Percentiles rank a stretch among this genome's conserved stretches.
Conservation (phyloP, 2,113 vertebrate species). For the Murina feae region DNA sequence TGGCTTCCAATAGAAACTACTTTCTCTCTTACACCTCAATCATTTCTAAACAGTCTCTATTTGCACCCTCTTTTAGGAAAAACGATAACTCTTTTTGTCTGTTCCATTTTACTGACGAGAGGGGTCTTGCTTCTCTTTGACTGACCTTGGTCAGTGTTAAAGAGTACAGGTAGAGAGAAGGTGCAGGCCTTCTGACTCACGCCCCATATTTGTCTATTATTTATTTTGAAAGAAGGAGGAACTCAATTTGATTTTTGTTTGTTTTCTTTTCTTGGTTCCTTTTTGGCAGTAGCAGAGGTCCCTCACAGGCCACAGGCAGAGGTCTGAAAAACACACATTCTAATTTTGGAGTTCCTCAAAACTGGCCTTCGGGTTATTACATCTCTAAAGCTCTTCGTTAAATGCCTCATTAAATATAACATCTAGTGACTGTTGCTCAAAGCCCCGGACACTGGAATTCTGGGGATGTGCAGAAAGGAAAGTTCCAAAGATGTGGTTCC, state of each 20-base stretch:
- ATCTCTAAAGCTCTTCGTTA: not conserved
- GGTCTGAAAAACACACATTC: not conserved
- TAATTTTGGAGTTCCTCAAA: not conserved
- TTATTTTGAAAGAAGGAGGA: slow-evolving; percentile 28
- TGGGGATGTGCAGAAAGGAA: not conserved
- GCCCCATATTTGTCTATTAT: not conserved
- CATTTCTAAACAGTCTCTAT: not conserved
- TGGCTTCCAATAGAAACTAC: not conserved
- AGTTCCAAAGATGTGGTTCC: not conserved
- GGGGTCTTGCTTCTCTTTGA: not conserved
- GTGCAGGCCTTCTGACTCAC: not conserved
- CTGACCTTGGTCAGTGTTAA: not conserved
- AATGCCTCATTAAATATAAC: not conserved
- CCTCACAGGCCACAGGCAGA: not conserved
- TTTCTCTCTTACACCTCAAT: not conserved
- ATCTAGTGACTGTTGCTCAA: not conserved
- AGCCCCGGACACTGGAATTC: slow-evolving; percentile 9
- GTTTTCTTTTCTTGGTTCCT: not conserved
- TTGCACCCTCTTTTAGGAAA: not conserved
- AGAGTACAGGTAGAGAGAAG: not conserved
- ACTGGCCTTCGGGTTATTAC: not conserved
- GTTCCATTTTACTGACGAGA: not conserved
- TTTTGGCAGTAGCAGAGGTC: slow-evolving; percentile 12
- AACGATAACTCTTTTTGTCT: not conserved
- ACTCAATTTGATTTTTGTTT: not conserved